Base-by-base conservation (phyloP, 2,888 invertebrate genomes). In the Petrolisthes manimaculis region DNA sequence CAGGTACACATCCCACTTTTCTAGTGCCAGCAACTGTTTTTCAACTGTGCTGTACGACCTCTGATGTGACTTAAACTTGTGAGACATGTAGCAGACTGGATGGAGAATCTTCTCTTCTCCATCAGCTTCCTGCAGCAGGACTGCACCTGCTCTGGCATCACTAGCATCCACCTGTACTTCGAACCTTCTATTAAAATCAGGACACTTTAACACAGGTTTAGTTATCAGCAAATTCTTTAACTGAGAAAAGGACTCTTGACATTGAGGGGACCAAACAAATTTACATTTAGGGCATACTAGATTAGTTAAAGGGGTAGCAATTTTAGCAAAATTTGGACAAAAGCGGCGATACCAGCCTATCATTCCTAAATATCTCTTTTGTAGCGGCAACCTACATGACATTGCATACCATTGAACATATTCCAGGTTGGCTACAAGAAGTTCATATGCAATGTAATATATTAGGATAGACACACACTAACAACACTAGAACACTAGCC, bases 121-220 rank as follows among this genome's bases (percentile, higher is more conserved):
- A n/a, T n/a, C 71, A n/a, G 18, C 71, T 21, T 71, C 71, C 71
- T 71, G 71, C 71, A 71, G 71, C 71, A 71, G n/a, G n/a, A 71
- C 71, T 0, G 71, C 71, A 5, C 71, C 71, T 9, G 71, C 71
- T 71, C 71, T 21, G 5, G n/a, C 5, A 5, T 71, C 71, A 71
- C 71, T 71, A 5, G 71, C 71, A n/a, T 71, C 71, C 71, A 71
- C 71, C 71, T 71, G 71, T 21, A 71, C 71, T 71, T 71, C 18
- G n/a, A 71, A 71, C 12, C n/a, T 9, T 71, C n/a, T 71, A 71
- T 71, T 71, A 1, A 71, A 71, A 71, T 71, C n/a, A n/a, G 71
- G 71, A 71, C 18, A 71, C n/a, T 71, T 71, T n/a, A 71, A 71
- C 6, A 71, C n/a, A n/a, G 71, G 71, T n/a, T 71, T 18, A n/a